Evolutionary conservation across 2,888 invertebrate genomes (phyloP).

Genomic region (Latheticus oryzae): DNA sequence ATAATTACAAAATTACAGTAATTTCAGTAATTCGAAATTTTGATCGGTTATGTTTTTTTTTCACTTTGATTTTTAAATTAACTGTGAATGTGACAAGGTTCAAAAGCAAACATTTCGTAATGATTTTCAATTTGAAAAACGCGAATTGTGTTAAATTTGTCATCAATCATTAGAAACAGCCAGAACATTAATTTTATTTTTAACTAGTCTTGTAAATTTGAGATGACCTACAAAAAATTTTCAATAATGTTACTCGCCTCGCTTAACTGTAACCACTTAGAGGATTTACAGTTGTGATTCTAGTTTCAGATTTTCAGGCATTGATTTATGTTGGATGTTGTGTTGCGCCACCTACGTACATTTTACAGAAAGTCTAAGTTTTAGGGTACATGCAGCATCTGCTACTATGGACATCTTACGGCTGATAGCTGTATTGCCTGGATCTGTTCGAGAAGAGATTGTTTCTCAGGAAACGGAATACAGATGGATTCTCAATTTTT

Average conservation of each 20-base stretch:
- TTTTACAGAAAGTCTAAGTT: conserved; percentile 4
- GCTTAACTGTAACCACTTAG: neutral
- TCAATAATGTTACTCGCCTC: neutral
- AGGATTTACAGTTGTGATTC: conserved; percentile 2
- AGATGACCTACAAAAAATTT: no score
- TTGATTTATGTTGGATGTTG: neutral
- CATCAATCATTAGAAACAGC: conserved; percentile 28
- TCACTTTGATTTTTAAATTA: conserved; percentile 7
- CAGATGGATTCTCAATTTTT: no score
- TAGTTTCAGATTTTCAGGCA: conserved; percentile 15
- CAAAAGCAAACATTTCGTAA: neutral
- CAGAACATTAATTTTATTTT: no score
- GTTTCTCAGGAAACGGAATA: no score
- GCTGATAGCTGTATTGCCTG: conserved; percentile 27
- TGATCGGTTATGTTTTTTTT: conserved; percentile 13
- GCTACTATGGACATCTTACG: conserved; percentile 40
- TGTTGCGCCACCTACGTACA: conserved; percentile 20
- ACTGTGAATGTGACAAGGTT: conserved; percentile 13
- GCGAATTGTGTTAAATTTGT: no score
- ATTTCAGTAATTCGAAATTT: conserved; percentile 37
- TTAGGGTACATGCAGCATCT: conserved; percentile 40
- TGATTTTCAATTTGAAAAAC: no score
- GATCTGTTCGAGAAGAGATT: conserved; percentile 20
- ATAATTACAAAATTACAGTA: conserved; percentile 35
- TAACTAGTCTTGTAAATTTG: no score